Conservation (phyloP, 2,888 invertebrate species). For the Geotrupes spiniger region DNA sequence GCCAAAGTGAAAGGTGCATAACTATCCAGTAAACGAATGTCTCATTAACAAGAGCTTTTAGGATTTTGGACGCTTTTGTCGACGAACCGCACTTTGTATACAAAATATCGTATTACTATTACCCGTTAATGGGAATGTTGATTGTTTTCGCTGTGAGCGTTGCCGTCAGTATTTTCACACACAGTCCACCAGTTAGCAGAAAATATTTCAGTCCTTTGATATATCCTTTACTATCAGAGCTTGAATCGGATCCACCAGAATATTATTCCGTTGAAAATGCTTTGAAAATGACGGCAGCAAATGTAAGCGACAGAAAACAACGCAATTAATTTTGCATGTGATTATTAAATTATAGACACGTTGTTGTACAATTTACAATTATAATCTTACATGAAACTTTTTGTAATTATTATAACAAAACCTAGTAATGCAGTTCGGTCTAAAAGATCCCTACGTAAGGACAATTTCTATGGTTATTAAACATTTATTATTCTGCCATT, state of each 20-base stretch:
- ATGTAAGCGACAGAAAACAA: too few relatives aligned
- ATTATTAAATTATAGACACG: too few relatives aligned
- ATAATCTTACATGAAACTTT: too few relatives aligned
- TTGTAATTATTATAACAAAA: too few relatives aligned
- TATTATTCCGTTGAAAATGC: slow-evolving; percentile 22
- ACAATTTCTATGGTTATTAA: too few relatives aligned
- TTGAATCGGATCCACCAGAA: slow-evolving; percentile 34
- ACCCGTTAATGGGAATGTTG: slow-evolving; percentile 61
- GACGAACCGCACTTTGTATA: slow-evolving; percentile 54
- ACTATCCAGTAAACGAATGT: too few relatives aligned
- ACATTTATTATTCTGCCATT: too few relatives aligned
- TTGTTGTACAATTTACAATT: too few relatives aligned
- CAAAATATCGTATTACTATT: slow-evolving; percentile 67
- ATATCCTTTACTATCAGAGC: slow-evolving; percentile 54
- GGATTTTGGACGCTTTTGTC: neutral
- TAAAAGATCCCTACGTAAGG: too few relatives aligned
- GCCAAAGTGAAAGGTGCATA: neutral
- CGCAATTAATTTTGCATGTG: too few relatives aligned
- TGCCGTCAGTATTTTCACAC: slow-evolving; percentile 61
- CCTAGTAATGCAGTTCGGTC: too few relatives aligned
- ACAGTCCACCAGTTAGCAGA: slow-evolving; percentile 56
- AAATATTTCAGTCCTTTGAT: slow-evolving; percentile 57
- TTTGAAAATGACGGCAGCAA: neutral
- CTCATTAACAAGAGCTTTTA: neutral
- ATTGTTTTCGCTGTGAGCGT: slow-evolving; percentile 60